Percentiles rank a stretch among this genome's conserved stretches.
Conservation (phyloP, 2,113 vertebrate genomes). For the Sciurus niger region DNA sequence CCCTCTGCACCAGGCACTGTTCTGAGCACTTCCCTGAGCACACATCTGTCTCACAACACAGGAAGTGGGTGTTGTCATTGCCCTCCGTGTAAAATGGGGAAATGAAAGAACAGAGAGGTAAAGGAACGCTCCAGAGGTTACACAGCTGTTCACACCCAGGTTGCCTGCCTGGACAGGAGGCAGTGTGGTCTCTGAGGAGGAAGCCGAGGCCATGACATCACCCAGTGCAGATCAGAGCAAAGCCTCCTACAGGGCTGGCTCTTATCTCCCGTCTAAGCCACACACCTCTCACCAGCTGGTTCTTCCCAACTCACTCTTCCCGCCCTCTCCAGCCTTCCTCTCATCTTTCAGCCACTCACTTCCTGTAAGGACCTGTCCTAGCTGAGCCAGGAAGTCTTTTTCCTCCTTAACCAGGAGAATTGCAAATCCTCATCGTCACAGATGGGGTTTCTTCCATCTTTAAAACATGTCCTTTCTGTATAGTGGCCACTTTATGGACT, state of each 20-base stretch:
- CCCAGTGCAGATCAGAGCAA: rapidly evolving
- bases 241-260: not conserved
- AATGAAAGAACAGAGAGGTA: not conserved
- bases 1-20: not conserved
- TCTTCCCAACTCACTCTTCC: too few species aligned
- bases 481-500: not conserved
- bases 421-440: rapidly evolving
- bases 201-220: rapidly evolving
- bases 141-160: not conserved
- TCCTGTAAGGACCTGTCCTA: not conserved
- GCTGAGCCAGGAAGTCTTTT: not conserved
- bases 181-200: not conserved
- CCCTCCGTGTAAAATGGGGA: not conserved
- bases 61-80: not conserved
- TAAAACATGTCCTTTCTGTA: not conserved
- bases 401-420: not conserved
- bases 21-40: not conserved
- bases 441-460: not conserved
- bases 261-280: rapidly evolving
- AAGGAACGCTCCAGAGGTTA: not conserved
- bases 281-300: too few species aligned
- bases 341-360: not conserved
- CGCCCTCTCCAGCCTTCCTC: not conserved
- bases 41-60: not conserved
- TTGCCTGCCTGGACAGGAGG: not conserved